Evolutionary conservation across 2,888 invertebrate genomes (phyloP), one percentile per base, ranked within the genome.

Genomic region (Clunio marinus): DNA sequence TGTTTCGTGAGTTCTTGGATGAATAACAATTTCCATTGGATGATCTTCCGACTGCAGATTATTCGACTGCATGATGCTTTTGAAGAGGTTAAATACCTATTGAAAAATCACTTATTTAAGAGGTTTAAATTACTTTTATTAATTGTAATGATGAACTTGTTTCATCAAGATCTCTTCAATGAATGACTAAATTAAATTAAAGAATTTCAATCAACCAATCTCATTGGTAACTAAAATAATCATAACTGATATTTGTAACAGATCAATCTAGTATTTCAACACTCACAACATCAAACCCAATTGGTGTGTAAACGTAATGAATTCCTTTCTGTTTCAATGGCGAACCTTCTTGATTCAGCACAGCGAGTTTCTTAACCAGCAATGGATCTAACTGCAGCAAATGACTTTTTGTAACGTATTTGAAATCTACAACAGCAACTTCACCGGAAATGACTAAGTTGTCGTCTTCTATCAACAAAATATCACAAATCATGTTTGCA

Each of bases 381-480:
- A 73, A 66, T 83, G 80, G 77, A 32, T 51, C 73, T 76, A 83
- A 81, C 72, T 84, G 83, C 37, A 81, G 79, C 17, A 84, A 75
- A 71, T 85, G 83, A 15, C 76, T 80, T 20, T 83, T 73, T 0
- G 82, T 81, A 1, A 83, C 79, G 41, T 81, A 79, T 58, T 80
- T 75, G 74, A 85, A 76, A 73, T 88, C 87, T 58, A 85, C 76
- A 24, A 87, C 74, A 5, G 81, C 78, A 28, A 83, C 32, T 1
- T 74, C 75, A 28, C 84, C 85, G 69, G 79, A 75, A 5, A 85
- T 76, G 45, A 81, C 76, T 25, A 81, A 81, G 71, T 83, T 80
- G 74, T 87, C 87, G 73, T 86, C 85, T 73, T 86, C 85, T 13
- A 82, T 72, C 72, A 86, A 72, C 63, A 82, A 73, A 70, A 86